A percentile compares a stretch with the other conserved stretches of the same genome.
Conservation (phyloP, 2,797 vertebrate species). For the Acridotheres tristis region DNA sequence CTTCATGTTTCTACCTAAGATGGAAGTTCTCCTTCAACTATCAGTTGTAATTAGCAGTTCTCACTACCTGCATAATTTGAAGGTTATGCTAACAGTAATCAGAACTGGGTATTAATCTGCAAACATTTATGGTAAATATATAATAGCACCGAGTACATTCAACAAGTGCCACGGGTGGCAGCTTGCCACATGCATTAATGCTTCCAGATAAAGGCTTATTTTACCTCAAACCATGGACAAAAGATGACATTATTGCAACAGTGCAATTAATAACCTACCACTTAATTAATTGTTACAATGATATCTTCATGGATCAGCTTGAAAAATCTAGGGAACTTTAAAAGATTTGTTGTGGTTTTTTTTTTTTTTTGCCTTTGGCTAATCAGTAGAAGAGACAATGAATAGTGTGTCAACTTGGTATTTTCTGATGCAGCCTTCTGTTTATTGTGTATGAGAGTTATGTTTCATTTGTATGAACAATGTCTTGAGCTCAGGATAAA, state of each 20-base stretch:
- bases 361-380: not conserved
- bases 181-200: not conserved
- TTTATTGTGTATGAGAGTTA: not conserved
- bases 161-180: not conserved
- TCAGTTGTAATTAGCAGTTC: not conserved
- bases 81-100: slow-evolving; percentile 43
- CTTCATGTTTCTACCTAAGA: not conserved
- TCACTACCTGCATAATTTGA: not conserved
- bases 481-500: not conserved
- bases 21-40: not conserved
- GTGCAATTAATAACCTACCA: not conserved
- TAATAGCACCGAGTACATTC: not conserved
- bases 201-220: not conserved
- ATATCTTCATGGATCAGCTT: not conserved
- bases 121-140: slow-evolving; percentile 26
- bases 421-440: not conserved
- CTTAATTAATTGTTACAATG: not conserved
- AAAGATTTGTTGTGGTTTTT: not conserved
- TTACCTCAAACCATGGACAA: not conserved
- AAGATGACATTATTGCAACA: not conserved
- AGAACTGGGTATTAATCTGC: slow-evolving; percentile 18
- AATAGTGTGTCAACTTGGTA: not conserved
- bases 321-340: not conserved
- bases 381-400: not conserved
- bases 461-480: not conserved